Evolutionary conservation across 2,888 invertebrate species (phyloP).

Genomic region (Leucophora obtusa): DNA sequence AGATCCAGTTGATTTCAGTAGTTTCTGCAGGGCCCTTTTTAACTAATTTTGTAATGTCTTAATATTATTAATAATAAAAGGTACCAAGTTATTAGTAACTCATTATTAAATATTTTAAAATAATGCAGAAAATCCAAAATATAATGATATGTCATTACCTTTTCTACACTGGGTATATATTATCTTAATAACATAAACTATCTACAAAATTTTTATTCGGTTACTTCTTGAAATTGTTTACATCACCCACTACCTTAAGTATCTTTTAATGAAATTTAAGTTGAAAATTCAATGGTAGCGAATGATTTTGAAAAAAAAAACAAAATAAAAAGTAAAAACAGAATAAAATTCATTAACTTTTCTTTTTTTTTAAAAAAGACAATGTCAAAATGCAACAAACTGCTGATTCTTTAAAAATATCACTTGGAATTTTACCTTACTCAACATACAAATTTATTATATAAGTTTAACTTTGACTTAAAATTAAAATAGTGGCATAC

Average conservation of each 20-base stretch:
- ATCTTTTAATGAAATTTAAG: constrained; percentile 16
- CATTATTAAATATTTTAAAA: no score
- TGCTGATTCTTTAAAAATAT: constrained; percentile 38
- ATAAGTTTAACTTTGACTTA: constrained; percentile 21
- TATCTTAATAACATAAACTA: no score
- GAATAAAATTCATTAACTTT: constrained; percentile 50
- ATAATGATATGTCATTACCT: no score
- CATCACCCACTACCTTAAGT: neutral
- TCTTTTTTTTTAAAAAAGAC: neutral
- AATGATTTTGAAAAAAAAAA: constrained; percentile 21
- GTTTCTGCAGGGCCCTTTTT: no score
- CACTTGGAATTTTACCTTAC: constrained; percentile 1
- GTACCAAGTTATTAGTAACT: no score
- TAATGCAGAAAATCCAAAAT: no score
- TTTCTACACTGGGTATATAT: no score
- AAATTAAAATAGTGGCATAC: neutral
- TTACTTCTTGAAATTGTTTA: neutral
- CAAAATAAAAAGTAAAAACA: neutral
- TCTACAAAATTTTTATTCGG: no score
- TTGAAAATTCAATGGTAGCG: constrained; percentile 34
- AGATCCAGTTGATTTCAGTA: no score
- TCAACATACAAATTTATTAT: constrained; percentile 39
- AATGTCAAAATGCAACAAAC: constrained; percentile 38
- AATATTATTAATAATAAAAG: no score
- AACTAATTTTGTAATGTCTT: no score